Evolutionary conservation across 2,113 vertebrate genomes (phyloP), one percentile per base, ranked within the genome.

Genomic region (Callopanchax toddi): DNA sequence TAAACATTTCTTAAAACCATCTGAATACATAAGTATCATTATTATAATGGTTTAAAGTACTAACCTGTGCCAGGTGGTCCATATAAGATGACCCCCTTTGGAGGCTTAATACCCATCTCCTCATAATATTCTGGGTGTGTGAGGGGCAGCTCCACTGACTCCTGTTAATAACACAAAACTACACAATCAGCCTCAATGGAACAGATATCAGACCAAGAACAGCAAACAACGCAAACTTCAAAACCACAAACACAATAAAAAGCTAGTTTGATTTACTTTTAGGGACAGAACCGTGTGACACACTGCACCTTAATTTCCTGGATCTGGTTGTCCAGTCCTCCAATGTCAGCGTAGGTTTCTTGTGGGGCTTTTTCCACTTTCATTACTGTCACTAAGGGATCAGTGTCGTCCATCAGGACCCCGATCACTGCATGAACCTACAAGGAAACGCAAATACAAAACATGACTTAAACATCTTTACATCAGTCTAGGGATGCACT

Each of bases 91-190:
- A 99, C 97, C 55, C 97, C 97, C 82, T 99, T 99, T 6, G 97
- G 97, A 25, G 97, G 97, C 66, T 99, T 99, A 52, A 99, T 99
- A 22, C 97, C 97, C 97, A 99, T 99, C 76, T 99, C 97, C 73
- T 99, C 97, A 2, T 99, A 99, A 81, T 99, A 99, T 16, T 99
- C 97, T 56, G 97, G 97, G 60, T 98, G 97, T 66, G 97, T 99
- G 46, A 99, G 95, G 16, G 97, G 97, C 65, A 99, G 93, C 87
- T 99, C 97, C 85, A 99, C 97, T 11, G 97, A 99, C 63, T 99
- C 97, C 97, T 99, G 66, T 8, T 11, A 62, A 44, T 3, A 63
- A 21, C 3, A 57, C 16, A 25, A 54, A 56, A 44, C 3, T 0
- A 7, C 29, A 46, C 22, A 50, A n/a, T 82, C 13, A 71, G 15